Percentiles rank a stretch among this genome's conserved stretches.
These are phyloP conservation scores for Scaptomyza montana DNA, from an alignment of 1,140 invertebrate species.

Conservation along the genomic window DNA sequence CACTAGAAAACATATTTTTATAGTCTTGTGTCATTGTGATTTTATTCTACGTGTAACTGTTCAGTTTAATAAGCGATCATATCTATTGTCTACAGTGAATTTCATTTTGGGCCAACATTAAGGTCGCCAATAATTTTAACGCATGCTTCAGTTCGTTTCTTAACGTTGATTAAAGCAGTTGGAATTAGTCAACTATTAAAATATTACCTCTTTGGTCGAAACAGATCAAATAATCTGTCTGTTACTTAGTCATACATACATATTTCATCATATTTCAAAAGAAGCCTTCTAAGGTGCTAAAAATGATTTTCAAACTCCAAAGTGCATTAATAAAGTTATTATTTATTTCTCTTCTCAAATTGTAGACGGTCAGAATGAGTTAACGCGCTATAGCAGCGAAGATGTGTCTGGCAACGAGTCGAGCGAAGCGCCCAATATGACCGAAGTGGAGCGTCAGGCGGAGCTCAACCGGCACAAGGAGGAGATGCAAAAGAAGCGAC, in stretches of 20 bases:
- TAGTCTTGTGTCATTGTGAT: not conserved
- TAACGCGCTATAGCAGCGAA: slow-evolving; percentile 83
- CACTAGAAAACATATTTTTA: not conserved
- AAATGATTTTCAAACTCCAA: not conserved
- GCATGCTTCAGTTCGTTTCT: slow-evolving; percentile 10
- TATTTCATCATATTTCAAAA: slow-evolving; percentile 15
- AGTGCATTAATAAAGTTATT: not conserved
- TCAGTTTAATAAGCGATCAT: not conserved
- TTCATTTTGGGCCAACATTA: not conserved
- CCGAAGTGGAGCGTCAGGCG: slow-evolving; percentile 78
- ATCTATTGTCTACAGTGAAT: slow-evolving; percentile 4
- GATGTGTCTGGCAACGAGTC: slow-evolving; percentile 83
- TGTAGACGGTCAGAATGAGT: slow-evolving; percentile 79
- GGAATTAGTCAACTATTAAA: not conserved
- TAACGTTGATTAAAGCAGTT: slow-evolving; percentile 16
- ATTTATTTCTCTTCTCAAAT: slow-evolving; percentile 12
- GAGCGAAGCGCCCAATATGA: slow-evolving; percentile 81
- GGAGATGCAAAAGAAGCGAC: slow-evolving; percentile 92
- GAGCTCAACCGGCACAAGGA: slow-evolving; percentile 91
- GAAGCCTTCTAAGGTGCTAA: not conserved
- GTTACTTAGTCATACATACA: not conserved
- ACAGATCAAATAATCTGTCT: not conserved
- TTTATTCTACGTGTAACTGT: slow-evolving; percentile 7
- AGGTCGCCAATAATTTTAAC: slow-evolving; percentile 1
- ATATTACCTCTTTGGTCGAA: not conserved